A percentile compares a stretch with the other conserved stretches of the same genome.
Evolutionary conservation across 2,888 invertebrate species (phyloP).

Genomic region (Ichneumon xanthorius): DNA sequence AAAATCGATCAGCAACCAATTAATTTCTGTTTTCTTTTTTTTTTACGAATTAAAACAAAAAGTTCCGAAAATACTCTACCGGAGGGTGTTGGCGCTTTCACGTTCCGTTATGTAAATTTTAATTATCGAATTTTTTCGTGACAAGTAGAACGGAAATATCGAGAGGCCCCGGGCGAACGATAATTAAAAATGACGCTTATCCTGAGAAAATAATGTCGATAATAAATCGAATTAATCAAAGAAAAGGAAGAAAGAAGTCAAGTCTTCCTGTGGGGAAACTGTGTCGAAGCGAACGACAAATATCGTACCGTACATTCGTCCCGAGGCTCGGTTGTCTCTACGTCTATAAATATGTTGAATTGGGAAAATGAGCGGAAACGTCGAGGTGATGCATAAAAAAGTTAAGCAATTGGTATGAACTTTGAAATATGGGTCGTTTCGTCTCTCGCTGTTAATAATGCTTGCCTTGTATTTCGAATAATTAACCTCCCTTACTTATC

Average conservation of each 20-base stretch:
- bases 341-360: conserved; percentile 24
- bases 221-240: conserved; percentile 13
- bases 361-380: conserved; percentile 2
- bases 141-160: conserved; percentile 29
- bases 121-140: conserved; percentile 8
- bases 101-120: background rate
- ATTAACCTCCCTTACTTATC: conserved; percentile 11
- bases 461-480: conserved; percentile 17
- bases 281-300: conserved; percentile 14
- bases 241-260: conserved; percentile 1
- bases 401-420: background rate
- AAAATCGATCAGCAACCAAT: background rate
- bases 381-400: conserved; percentile 15
- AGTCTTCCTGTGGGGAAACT: background rate
- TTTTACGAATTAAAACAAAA: background rate
- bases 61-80: background rate
- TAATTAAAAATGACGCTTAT: conserved; percentile 1
- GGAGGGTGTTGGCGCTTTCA: background rate
- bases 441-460: background rate
- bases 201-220: conserved; percentile 6
- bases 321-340: background rate
- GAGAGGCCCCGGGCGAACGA: background rate
- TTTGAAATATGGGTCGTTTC: conserved; percentile 13
- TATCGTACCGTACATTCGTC: background rate
- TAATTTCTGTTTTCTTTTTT: background rate